These are phyloP conservation scores for Nemoura dubitans DNA, from an alignment of 2,888 invertebrate genomes.

Conservation along the genomic window DNA sequence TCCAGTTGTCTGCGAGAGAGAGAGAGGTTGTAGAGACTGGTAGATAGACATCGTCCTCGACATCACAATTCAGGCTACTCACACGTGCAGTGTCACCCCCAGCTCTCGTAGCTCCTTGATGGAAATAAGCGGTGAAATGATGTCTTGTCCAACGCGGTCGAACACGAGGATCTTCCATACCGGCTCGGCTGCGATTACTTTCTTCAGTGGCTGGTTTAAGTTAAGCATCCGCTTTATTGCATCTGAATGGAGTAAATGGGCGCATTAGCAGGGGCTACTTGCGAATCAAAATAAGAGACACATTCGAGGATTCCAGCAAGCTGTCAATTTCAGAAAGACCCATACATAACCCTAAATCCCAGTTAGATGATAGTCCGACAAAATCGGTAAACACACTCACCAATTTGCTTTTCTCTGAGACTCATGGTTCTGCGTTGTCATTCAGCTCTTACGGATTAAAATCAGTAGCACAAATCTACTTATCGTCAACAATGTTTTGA, in stretches of 20 bases:
- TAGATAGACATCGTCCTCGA: no score
- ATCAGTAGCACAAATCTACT: no score
- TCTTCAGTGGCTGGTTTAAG: conserved; percentile 83
- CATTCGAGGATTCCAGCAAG: neutral
- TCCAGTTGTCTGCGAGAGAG: conserved; percentile 75
- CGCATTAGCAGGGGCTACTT: neutral
- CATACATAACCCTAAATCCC: neutral
- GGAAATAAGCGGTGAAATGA: conserved; percentile 95
- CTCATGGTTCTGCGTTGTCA: neutral
- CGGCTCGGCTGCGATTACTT: conserved; percentile 82
- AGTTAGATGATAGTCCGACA: no score
- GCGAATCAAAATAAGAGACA: neutral
- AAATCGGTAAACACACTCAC: neutral
- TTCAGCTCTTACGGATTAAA: no score
- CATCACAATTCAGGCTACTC: no score
- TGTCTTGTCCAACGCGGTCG: conserved; percentile 96
- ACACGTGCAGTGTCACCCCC: conserved; percentile 98
- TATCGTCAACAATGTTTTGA: no score
- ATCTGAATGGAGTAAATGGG: conserved; percentile 66
- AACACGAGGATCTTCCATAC: conserved; percentile 97
- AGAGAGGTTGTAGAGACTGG: no score
- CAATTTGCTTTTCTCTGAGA: neutral
- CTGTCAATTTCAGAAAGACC: neutral
- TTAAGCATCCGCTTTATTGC: conserved; percentile 96
- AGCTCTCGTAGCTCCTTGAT: conserved; percentile 94